Evolutionary conservation across 2,888 invertebrate genomes (phyloP).

Genomic region (Brassicogethes aeneus): DNA sequence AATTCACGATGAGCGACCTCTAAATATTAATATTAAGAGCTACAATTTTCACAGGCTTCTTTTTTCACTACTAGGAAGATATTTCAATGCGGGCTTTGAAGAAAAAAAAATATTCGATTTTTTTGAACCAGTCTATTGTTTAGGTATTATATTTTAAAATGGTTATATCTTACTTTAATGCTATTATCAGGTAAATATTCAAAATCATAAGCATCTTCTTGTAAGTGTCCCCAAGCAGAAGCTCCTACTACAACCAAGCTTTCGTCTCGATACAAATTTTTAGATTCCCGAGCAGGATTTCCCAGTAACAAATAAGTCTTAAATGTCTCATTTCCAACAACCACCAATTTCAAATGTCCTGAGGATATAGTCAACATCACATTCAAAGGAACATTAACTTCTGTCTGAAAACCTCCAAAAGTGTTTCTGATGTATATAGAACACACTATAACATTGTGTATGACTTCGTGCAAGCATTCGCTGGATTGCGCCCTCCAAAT

Average conservation of each 20-base stretch:
- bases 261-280: neutral
- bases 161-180: neutral
- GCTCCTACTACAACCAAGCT: neutral
- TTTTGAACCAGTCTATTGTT: too few relatives aligned
- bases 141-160: too few relatives aligned
- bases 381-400: neutral
- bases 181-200: neutral
- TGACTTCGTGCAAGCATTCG: neutral
- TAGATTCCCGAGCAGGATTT: neutral
- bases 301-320: neutral
- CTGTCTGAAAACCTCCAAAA: neutral
- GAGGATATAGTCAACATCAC: neutral
- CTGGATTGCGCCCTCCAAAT: neutral
- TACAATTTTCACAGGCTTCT: too few relatives aligned
- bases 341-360: neutral
- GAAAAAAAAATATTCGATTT: too few relatives aligned
- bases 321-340: conserved; percentile 1
- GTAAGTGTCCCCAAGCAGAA: neutral
- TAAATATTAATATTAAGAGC: too few relatives aligned
- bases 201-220: neutral
- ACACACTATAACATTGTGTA: neutral
- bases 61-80: too few relatives aligned
- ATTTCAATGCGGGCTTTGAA: too few relatives aligned
- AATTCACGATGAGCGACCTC: too few relatives aligned
- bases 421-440: neutral